Base-by-base conservation (phyloP, 2,888 invertebrate genomes). In the Aphodius granarius region DNA sequence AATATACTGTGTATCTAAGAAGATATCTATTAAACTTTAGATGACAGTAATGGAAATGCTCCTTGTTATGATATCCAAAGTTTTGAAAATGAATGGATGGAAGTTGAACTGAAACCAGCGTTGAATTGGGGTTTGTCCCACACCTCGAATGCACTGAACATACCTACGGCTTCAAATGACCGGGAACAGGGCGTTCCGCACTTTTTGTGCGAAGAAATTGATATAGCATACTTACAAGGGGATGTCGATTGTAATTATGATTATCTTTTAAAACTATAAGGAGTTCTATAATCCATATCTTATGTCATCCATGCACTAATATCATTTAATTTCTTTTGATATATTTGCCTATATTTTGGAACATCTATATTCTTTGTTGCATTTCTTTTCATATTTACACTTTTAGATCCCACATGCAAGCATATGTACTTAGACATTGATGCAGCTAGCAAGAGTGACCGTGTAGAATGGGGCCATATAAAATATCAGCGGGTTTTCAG, bases 381-480 rank as follows among this genome's bases (percentile, higher is more conserved):
- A 66, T 68, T 20, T 63, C 15, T 64, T 64, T 18, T 16, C 20
- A 63, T 18, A 17, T 5, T 66, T 15, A 18, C 66, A 66, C 75
- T 78, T 78, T 76, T 72, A 82, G 77, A 81, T 82, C 73, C 90
- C 0, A 85, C 92, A 65, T 96, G 95, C 86, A 96, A 95, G 83
- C 93, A 94, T 84, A 94, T 95, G 5, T 94, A 96, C 85, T 87
- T 97, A 80, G 96, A 97, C 84, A 94, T 96, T 65, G 97, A 97
- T 84, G 90, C 94, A 15, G 92, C 91, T 81, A 92, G 91, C 84
- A 95, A 94, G 85, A 96, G 95, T 84, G 96, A 97, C 84, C 91
- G 98, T 66, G 93, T 94, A 77, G 98, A 99, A 88, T 98, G 98
- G 98, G 98, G 97, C 2, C 97, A 97, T 86, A 93, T 95, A 9